phyloP scores from a whole-genome alignment of 2,113 vertebrate species.

The Cynoglossus semilaevis region DNA sequence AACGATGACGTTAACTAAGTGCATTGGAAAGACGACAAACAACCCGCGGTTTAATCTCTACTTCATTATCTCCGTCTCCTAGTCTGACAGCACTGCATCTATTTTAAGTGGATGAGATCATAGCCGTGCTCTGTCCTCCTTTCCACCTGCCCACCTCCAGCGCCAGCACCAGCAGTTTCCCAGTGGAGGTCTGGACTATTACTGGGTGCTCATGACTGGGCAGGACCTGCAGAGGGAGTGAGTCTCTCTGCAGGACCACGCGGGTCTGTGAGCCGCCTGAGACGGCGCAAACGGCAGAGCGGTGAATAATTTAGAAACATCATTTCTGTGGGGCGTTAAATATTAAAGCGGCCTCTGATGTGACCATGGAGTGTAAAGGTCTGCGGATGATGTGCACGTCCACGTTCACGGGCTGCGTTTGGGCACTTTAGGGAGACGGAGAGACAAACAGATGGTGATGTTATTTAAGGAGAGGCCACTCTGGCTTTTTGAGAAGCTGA shows the following conservation, averaged over 20 bases:
- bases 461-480: conserved; percentile 54
- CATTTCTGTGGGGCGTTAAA: conserved; percentile 64
- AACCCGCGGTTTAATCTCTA: conserved; percentile 32
- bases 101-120: conserved; percentile 73
- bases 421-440: conserved; percentile 41
- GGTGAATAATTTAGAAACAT: conserved; percentile 72
- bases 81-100: conserved; percentile 66
- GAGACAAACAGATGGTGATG: conserved; percentile 55
- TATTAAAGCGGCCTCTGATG: conserved; percentile 69
- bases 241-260: conserved; percentile 53
- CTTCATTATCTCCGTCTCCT: conserved; percentile 47
- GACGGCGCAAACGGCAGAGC: conserved; percentile 50
- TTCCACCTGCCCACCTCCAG: conserved; percentile 47
- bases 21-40: conserved; percentile 7
- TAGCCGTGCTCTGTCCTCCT: conserved; percentile 35
- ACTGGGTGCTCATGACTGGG: conserved; percentile 55
- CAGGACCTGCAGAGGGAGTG: conserved; percentile 50
- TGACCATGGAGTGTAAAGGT: conserved; percentile 55
- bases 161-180: conserved; percentile 45
- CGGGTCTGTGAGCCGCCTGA: conserved; percentile 65
- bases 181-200: conserved; percentile 59
- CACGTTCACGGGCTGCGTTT: conserved; percentile 19
- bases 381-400: conserved; percentile 14
- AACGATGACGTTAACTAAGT: conserved; percentile 5
- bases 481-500: conserved; percentile 10